These are phyloP conservation scores for Synchiropus splendidus DNA, from an alignment of 2,113 vertebrate species.

Conservation along the genomic window DNA sequence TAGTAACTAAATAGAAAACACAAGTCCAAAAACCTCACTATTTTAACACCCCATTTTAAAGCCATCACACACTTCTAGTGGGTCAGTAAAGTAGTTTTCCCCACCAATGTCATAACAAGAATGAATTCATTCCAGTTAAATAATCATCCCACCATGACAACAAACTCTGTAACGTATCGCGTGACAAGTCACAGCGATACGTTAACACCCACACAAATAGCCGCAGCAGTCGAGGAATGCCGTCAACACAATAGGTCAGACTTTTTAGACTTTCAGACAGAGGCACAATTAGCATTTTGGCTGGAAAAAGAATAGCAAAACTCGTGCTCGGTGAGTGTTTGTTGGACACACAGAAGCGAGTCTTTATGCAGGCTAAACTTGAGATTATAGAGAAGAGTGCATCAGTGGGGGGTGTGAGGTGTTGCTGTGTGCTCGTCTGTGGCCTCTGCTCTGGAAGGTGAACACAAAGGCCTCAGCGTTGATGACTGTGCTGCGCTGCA, in stretches of 20 bases:
- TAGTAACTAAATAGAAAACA: too few species aligned
- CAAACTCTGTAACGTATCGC: too few species aligned
- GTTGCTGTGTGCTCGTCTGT: slow-evolving; percentile 48
- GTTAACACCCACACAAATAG: slow-evolving; percentile 54
- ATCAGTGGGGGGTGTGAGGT: slow-evolving; percentile 32
- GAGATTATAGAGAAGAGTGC: slow-evolving; percentile 26
- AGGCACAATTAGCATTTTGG: slow-evolving; percentile 53
- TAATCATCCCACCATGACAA: too few species aligned
- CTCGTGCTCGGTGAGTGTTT: too few species aligned
- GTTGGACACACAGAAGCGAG: slow-evolving; percentile 1
- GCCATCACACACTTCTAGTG: too few species aligned
- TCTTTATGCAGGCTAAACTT: slow-evolving; percentile 15
- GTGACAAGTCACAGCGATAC: too few species aligned
- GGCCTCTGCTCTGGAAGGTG: slow-evolving; percentile 65
- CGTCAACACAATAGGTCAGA: slow-evolving; percentile 58
- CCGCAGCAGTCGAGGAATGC: slow-evolving; percentile 46
- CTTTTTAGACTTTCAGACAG: slow-evolving; percentile 56
- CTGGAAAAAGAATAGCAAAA: slow-evolving; percentile 21
- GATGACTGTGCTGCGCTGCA: slow-evolving; percentile 71
- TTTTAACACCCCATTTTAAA: too few species aligned
- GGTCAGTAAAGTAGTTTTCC: too few species aligned
- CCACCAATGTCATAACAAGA: too few species aligned
- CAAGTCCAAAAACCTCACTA: too few species aligned
- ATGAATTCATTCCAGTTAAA: too few species aligned
- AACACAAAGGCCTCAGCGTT: slow-evolving; percentile 66